Evolutionary conservation across 2,113 vertebrate species (phyloP).

Genomic region (Rattus rattus): DNA sequence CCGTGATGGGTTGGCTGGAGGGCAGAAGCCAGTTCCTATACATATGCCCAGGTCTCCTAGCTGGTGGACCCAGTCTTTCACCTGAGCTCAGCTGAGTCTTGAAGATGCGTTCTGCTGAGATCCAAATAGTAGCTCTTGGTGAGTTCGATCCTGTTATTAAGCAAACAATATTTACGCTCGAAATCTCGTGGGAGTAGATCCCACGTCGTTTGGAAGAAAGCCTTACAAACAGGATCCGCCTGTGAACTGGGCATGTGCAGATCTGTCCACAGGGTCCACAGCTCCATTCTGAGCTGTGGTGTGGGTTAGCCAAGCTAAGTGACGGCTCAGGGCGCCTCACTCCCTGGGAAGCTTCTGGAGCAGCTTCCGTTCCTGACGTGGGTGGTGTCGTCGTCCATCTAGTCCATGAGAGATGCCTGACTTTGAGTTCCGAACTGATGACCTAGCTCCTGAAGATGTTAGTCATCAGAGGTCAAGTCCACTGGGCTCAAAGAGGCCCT

Average conservation of each 20-base stretch:
- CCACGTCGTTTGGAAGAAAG: background rate
- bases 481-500: background rate
- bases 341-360: background rate
- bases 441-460: background rate
- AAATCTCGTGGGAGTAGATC: background rate
- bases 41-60: background rate
- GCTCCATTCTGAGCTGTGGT: background rate
- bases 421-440: slow-evolving; percentile 1
- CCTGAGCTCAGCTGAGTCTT: background rate
- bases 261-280: background rate
- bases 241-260: background rate
- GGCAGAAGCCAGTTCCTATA: background rate
- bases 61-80: background rate
- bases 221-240: background rate
- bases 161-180: background rate
- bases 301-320: background rate
- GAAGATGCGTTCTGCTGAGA: background rate
- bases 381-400: background rate
- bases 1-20: background rate
- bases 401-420: background rate
- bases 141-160: background rate
- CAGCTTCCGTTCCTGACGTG: background rate
- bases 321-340: background rate
- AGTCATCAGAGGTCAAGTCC: slow-evolving; percentile 55
- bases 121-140: slow-evolving; percentile 14